Conservation (phyloP, 2,888 invertebrate species). For the Aphidoletes aphidimyza region DNA sequence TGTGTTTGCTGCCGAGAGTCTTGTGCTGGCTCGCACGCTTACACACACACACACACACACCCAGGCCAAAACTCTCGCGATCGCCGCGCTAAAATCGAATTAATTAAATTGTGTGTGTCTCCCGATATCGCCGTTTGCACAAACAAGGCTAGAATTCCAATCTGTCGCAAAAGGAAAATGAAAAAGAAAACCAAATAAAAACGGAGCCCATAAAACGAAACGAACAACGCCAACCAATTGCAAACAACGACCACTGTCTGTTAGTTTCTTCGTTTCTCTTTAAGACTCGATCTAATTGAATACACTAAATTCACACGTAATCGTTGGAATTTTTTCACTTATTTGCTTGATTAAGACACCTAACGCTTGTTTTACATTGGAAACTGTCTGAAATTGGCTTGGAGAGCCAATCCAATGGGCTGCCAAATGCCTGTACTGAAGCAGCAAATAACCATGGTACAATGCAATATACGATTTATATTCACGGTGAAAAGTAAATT, state of each 20-base stretch:
- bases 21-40: too few relatives aligned
- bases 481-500: neutral
- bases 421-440: neutral
- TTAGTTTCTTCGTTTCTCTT: neutral
- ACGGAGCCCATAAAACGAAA: too few relatives aligned
- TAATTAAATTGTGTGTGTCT: slow-evolving; percentile 14
- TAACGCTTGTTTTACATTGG: neutral
- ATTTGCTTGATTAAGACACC: slow-evolving; percentile 10
- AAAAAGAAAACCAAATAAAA: too few relatives aligned
- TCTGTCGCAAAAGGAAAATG: too few relatives aligned
- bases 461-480: neutral
- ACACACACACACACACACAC: too few relatives aligned
- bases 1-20: too few relatives aligned
- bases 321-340: neutral
- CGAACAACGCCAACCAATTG: neutral
- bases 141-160: too few relatives aligned
- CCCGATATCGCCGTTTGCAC: too few relatives aligned
- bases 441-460: too few relatives aligned
- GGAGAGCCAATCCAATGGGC: neutral
- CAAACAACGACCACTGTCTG: neutral
- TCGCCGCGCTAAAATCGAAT: neutral
- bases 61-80: neutral
- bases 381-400: too few relatives aligned
- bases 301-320: slow-evolving; percentile 30
- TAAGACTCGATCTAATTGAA: neutral